A percentile compares a stretch with the other conserved stretches of the same genome.
These are phyloP conservation scores for Gortyna flavago DNA, from an alignment of 2,888 invertebrate species.

Conservation along the genomic window DNA sequence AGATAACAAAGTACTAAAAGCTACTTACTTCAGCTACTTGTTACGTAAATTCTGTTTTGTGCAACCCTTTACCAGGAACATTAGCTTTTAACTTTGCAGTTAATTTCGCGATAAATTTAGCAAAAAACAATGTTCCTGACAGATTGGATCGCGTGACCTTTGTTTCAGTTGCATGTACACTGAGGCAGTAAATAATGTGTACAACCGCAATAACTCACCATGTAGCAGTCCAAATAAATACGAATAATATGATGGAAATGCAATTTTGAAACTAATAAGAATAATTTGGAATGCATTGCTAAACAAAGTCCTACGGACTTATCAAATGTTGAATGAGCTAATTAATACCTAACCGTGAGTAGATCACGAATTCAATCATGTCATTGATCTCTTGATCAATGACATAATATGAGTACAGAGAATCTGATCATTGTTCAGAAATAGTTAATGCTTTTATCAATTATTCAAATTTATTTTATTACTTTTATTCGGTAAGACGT, in stretches of 20 bases:
- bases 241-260: constrained; percentile 18
- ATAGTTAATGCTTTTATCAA: too few species aligned
- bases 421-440: too few species aligned
- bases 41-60: not conserved
- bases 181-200: constrained; percentile 42
- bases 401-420: too few species aligned
- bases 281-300: constrained; percentile 6
- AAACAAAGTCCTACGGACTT: not conserved
- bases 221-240: constrained; percentile 23
- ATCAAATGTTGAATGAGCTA: not conserved
- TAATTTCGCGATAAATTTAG: constrained; percentile 32
- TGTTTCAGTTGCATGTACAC: constrained; percentile 49
- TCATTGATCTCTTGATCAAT: too few species aligned
- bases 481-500: too few species aligned
- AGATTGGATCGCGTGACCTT: constrained; percentile 58
- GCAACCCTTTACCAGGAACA: constrained; percentile 6
- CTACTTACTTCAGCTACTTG: not conserved
- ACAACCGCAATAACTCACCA: constrained; percentile 39
- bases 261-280: constrained; percentile 13
- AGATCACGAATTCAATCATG: too few species aligned
- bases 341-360: too few species aligned
- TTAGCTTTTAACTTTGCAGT: constrained; percentile 22
- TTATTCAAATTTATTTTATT: too few species aligned
- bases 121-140: constrained; percentile 53
- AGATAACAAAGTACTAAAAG: not conserved